Base-by-base conservation (phyloP, 2,113 vertebrate genomes). In the cat (Felis catus) region DNA sequence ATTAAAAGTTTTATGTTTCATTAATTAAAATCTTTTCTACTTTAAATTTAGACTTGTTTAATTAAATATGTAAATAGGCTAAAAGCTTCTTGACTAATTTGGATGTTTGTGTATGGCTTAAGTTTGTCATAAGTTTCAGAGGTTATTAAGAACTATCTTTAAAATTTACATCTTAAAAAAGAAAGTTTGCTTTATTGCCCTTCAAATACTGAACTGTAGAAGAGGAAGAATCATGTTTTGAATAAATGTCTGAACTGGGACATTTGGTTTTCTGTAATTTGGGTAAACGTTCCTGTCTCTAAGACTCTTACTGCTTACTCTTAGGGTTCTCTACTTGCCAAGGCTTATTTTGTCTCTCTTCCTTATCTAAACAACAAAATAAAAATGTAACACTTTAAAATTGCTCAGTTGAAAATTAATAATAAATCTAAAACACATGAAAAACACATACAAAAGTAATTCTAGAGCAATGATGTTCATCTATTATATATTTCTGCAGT, bases 1-100 rank as follows among this genome's bases (percentile, higher is more conserved):
- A 29, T 12, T 73, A 63, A 74, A 92, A 79, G 7, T 84, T 82
- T 84, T 76, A 33, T 70, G 6, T 95, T 74, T 86, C 82, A 31
- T 94, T 68, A 29, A 33, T 61, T 89, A 45, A 96, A 79, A 23
- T 58, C 65, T 95, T 97, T 86, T 71, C 55, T 92, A 25, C 53
- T 73, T 95, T 78, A 81, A 76, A 27, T 81, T 92, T 95, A 81
- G 73, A 93, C 33, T 85, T 92, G 25, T 36, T 66, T 92, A 63
- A 78, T 92, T 95, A 81, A 80, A 51, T 85, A 25, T 89, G 85
- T 89, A 97, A 97, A 71, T 88, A 93, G 84, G 29, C 41, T 76
- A 83, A 82, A 31, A 92, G 23, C 1, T 36, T 74, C 33, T 71
- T 27, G 74, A 84, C 71, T 73, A 39, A 71, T 87, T 95, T 74